Base-by-base conservation (phyloP, 2,113 vertebrate species). In the Brachypodius melanocephalos region DNA sequence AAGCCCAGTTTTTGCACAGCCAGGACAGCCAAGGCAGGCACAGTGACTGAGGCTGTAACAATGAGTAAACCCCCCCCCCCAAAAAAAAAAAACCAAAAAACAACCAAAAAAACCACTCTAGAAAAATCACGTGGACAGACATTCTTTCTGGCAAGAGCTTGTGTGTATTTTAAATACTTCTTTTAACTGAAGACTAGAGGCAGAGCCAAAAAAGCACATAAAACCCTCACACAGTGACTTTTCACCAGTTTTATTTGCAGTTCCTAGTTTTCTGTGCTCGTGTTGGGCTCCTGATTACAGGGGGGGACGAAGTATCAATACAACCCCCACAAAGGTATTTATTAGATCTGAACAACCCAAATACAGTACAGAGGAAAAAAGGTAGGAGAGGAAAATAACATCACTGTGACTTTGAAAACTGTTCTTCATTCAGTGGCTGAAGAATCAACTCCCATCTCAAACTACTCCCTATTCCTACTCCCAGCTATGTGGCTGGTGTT, bases 211-310 rank as follows among this genome's bases (percentile, higher is more conserved):
- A 80, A 91, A 91, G n/a, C 72, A 77, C 48, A 79, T 46, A 62
- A 91, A 95, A 32, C 95, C 81, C 73, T 90, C 86, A 89, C 92
- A 86, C 85, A 71, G 52, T 77, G 75, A 96, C 91, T 96, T 91
- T 91, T 95, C 90, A 90, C 74, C 85, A 72, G 38, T 78, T 97
- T 94, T 80, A 88, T 79, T 69, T 85, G 77, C 74, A 92, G 29
- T 22, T 90, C 40, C 71, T 52, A 52, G 15, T 34, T 43, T 91
- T 77, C 72, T 83, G 45, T 74, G 61, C 38, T 76, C 78, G 43
- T 65, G 75, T 90, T 68, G 89, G 48, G 49, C 61, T 94, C 21
- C 34, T n/a, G 14, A n/a, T 40, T 73, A 75, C 26, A 16, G 19
- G 22, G 22, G 10, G 16, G 1, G 10, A 34, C 63, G 28, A 82